These are phyloP conservation scores for Melinaea menophilus DNA, from an alignment of 2,888 invertebrate genomes.

Conservation along the genomic window DNA sequence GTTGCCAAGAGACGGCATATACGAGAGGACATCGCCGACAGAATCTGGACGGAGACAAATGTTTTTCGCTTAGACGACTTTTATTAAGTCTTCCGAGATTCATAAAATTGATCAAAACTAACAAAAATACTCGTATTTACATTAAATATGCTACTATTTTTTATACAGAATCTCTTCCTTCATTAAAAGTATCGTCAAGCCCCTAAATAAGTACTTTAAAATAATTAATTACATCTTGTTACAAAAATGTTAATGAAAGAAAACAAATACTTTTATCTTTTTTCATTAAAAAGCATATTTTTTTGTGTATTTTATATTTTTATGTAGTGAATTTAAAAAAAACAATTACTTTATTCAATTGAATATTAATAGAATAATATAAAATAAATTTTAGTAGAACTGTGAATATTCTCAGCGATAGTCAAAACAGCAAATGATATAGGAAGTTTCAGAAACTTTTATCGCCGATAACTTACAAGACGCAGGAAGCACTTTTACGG, in stretches of 20 bases:
- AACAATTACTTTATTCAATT: too few relatives aligned
- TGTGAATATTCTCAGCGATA: neutral
- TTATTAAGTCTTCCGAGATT: slow-evolving; percentile 15
- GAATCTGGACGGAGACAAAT: slow-evolving; percentile 54
- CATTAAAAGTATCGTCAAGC: neutral
- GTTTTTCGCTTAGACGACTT: slow-evolving; percentile 36
- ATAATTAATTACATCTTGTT: neutral
- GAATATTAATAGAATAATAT: too few relatives aligned
- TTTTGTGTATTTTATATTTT: neutral
- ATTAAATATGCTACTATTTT: too few relatives aligned
- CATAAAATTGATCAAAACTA: neutral
- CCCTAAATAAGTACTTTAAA: neutral
- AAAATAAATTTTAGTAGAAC: neutral
- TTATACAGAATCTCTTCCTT: neutral
- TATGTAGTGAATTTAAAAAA: too few relatives aligned
- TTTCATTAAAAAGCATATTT: neutral
- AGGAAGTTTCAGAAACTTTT: slow-evolving; percentile 9
- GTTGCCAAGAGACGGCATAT: slow-evolving; percentile 6
- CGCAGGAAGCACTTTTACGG: slow-evolving; percentile 27
- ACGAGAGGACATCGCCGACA: slow-evolving; percentile 37
- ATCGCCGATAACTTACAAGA: slow-evolving; percentile 24
- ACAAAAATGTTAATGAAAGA: neutral
- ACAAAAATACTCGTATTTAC: too few relatives aligned
- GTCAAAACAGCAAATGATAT: slow-evolving; percentile 7
- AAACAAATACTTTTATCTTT: neutral